Evolutionary conservation across 2,797 vertebrate species (phyloP).

Genomic region (Channa striata): DNA sequence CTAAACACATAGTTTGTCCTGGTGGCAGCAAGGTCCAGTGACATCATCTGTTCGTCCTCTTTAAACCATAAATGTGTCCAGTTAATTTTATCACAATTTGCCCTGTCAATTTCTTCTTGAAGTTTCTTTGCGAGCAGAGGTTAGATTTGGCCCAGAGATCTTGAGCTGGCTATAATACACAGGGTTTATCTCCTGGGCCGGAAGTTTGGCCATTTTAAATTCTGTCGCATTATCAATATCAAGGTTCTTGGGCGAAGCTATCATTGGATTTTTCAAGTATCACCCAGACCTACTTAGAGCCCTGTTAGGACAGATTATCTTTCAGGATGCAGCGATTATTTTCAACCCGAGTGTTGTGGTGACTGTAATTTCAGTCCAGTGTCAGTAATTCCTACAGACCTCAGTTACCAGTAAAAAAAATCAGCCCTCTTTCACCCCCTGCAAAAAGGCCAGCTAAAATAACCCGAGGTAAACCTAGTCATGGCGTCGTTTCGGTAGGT

Average conservation of each 20-base stretch:
- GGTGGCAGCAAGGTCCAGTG: no score
- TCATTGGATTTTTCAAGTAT: slow-evolving; percentile 2
- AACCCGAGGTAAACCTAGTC: slow-evolving; percentile 44
- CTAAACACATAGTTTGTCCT: no score
- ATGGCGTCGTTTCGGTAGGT: slow-evolving; percentile 42
- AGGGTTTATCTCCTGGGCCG: neutral
- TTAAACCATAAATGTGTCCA: no score
- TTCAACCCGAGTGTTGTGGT: slow-evolving; percentile 1
- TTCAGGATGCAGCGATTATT: slow-evolving; percentile 4
- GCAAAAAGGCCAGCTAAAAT: slow-evolving; percentile 35
- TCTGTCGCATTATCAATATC: neutral
- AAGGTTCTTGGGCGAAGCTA: slow-evolving; percentile 1
- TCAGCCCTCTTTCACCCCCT: slow-evolving; percentile 10
- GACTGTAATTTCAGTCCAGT: slow-evolving; percentile 38
- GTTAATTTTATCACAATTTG: no score
- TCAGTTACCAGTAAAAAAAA: slow-evolving; percentile 13
- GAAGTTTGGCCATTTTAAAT: neutral
- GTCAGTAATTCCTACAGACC: slow-evolving; percentile 40
- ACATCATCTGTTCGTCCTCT: no score
- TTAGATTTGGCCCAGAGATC: no score
- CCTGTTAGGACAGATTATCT: slow-evolving; percentile 32
- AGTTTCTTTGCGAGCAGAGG: no score
- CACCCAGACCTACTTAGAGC: slow-evolving; percentile 17
- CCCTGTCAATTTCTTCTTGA: no score
- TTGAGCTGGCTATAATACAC: neutral